Evolutionary conservation across 2,888 invertebrate species (phyloP).

Genomic region (Creontiades dilutus): DNA sequence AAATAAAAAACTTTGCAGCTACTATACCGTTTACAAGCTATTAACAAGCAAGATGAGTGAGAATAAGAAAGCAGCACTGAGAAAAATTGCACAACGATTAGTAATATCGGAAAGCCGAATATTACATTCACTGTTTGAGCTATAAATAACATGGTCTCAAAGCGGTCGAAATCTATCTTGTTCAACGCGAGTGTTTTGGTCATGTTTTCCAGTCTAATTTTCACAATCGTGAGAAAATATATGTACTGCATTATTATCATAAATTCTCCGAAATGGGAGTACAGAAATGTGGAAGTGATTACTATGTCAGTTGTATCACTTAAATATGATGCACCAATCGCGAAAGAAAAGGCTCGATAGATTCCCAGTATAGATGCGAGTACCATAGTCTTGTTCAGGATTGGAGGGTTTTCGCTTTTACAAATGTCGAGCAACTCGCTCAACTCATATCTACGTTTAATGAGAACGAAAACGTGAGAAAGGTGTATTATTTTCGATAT

Average conservation of each 20-base stretch:
- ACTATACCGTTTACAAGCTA: neutral
- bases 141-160: too few relatives aligned
- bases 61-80: neutral
- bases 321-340: neutral
- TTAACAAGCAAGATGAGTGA: neutral
- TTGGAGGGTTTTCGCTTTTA: neutral
- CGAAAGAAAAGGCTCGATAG: neutral
- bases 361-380: neutral
- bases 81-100: neutral
- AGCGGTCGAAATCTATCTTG: too few relatives aligned
- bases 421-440: neutral
- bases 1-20: neutral
- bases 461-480: neutral
- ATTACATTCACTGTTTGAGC: too few relatives aligned
- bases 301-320: too few relatives aligned
- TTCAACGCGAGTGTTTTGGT: too few relatives aligned
- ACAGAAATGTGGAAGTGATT: too few relatives aligned
- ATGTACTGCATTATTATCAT: too few relatives aligned
- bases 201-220: too few relatives aligned
- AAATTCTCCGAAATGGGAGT: too few relatives aligned
- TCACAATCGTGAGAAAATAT: too few relatives aligned
- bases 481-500: neutral
- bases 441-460: neutral
- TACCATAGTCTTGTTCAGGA: neutral
- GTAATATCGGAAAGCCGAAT: too few relatives aligned